phyloP scores from a whole-genome alignment of 2,113 vertebrate genomes.

The Amphilophus citrinellus region DNA sequence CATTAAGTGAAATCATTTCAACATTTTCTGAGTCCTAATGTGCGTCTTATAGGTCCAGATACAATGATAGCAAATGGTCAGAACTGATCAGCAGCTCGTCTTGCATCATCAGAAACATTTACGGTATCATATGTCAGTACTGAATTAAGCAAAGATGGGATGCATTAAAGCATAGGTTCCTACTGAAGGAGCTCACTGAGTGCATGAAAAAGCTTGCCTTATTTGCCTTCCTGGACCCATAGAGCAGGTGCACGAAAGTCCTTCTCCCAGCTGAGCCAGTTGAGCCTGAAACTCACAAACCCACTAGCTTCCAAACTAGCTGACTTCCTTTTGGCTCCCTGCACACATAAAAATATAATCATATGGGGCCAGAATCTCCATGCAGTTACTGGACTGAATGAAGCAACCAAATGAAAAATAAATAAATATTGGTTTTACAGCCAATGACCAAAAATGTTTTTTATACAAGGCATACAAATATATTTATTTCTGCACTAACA shows the following conservation, averaged over 20 bases:
- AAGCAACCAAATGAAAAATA: not conserved
- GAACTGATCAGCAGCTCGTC: not conserved
- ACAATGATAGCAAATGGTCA: too few relatives aligned
- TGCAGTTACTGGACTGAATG: not conserved
- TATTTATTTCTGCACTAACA: conserved; percentile 5
- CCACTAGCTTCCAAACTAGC: conserved; percentile 2
- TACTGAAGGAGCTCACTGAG: not conserved
- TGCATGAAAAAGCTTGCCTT: not conserved
- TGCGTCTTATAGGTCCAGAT: not conserved
- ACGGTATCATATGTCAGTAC: not conserved
- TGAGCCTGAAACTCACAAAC: not conserved
- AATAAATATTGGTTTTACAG: not conserved
- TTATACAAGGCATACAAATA: conserved; percentile 1
- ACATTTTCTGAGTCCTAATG: not conserved
- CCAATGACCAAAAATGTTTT: not conserved
- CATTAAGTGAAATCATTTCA: not conserved
- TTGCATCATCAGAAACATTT: not conserved
- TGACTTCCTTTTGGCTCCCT: conserved; percentile 4
- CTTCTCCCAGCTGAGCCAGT: not conserved
- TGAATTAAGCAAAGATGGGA: not conserved
- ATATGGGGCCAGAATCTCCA: not conserved
- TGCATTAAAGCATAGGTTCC: not conserved
- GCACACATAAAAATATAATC: conserved; percentile 4
- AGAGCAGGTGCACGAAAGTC: not conserved
- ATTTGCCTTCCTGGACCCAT: not conserved